phyloP scores from a whole-genome alignment of 2,797 vertebrate genomes.

The Xyrichtys novacula region DNA sequence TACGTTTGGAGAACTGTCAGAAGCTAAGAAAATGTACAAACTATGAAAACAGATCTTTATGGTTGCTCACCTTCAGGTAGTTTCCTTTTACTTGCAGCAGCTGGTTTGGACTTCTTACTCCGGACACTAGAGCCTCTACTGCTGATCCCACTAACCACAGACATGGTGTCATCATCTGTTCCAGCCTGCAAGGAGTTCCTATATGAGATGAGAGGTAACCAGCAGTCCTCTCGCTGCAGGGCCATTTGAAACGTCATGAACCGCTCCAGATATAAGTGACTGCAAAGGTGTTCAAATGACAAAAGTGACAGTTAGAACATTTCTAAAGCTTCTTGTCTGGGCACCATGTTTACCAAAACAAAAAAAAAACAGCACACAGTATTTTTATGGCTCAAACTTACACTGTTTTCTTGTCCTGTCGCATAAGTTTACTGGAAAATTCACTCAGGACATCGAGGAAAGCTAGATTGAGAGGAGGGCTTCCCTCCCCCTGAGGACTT shows the following conservation, averaged over 20 bases:
- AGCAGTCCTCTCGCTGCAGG: conserved; percentile 97
- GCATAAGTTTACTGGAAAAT: conserved; percentile 97
- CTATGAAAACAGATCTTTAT: background rate
- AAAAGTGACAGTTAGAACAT: conserved; percentile 17
- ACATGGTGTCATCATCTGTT: conserved; percentile 97
- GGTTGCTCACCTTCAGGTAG: conserved; percentile 89
- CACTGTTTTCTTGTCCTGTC: conserved; percentile 98
- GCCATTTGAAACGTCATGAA: conserved; percentile 99
- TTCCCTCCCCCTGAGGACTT: conserved; percentile 94
- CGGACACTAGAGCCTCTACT: conserved; percentile 93
- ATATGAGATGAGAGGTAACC: conserved; percentile 98
- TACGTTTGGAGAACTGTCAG: no score
- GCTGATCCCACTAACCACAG: conserved; percentile 96
- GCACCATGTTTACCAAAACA: background rate
- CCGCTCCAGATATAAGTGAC: conserved; percentile 97
- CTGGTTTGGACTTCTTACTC: conserved; percentile 95
- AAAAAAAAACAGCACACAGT: background rate
- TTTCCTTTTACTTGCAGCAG: conserved; percentile 91
- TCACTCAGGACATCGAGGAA: conserved; percentile 97
- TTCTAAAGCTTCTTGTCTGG: background rate
- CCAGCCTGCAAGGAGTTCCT: conserved; percentile 96
- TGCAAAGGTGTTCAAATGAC: conserved; percentile 66
- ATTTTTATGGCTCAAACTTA: conserved; percentile 79
- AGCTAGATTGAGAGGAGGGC: conserved; percentile 93
- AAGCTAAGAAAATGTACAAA: background rate